Conservation (phyloP, 2,797 vertebrate genomes). For the Aulostomus chinensis region DNA sequence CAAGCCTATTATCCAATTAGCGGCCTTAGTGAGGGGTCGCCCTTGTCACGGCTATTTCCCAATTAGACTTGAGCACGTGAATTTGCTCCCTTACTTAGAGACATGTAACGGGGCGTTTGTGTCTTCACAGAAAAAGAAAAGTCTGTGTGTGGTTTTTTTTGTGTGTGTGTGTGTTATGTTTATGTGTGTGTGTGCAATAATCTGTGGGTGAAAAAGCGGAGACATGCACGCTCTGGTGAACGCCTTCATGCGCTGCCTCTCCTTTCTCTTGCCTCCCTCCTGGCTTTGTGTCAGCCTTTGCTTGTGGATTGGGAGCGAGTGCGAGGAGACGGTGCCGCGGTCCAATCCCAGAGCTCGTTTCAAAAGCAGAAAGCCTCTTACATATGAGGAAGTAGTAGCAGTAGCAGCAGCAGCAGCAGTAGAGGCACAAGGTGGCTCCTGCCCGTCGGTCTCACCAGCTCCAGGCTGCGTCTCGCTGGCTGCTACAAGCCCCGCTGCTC, state of each 20-base stretch:
- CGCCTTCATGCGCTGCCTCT: constrained; percentile 80
- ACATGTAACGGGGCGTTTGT: background rate
- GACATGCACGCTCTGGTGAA: constrained; percentile 78
- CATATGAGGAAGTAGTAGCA: constrained; percentile 82
- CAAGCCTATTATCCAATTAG: constrained; percentile 78
- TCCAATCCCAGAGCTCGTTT: constrained; percentile 82
- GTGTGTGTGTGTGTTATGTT: background rate
- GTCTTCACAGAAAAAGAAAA: constrained; percentile 18
- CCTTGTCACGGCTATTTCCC: constrained; percentile 33
- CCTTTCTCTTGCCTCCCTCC: constrained; percentile 80
- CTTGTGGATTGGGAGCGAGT: constrained; percentile 79
- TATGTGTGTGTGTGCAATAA: background rate
- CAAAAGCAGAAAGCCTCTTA: constrained; percentile 80
- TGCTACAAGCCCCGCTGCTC: constrained; percentile 66
- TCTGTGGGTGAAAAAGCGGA: constrained; percentile 3
- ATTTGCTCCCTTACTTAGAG: constrained; percentile 56
- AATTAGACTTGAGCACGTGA: constrained; percentile 72
- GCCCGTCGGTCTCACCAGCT: constrained; percentile 59
- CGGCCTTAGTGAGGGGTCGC: constrained; percentile 34
- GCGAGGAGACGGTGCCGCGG: constrained; percentile 69
- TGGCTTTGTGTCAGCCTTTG: constrained; percentile 79
- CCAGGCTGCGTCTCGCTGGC: constrained; percentile 74
- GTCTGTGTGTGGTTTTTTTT: background rate
- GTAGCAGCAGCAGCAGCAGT: constrained; percentile 36
- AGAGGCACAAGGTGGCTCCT: constrained; percentile 62